Conservation (phyloP, 2,797 vertebrate species). For the Gambelia wislizenii region DNA sequence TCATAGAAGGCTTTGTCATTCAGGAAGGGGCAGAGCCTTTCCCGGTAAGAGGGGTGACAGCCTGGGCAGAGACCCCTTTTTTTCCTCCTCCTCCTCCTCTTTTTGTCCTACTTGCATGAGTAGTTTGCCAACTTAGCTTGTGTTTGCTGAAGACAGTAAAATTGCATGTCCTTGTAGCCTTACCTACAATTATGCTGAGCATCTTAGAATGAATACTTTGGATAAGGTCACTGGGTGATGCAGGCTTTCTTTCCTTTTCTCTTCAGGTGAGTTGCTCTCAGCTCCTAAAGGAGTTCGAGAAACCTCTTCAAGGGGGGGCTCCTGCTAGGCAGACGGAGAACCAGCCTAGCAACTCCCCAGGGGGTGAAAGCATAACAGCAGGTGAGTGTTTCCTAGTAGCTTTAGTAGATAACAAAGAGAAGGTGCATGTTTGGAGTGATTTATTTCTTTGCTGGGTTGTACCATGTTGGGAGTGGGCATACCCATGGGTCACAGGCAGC, state of each 20-base stretch:
- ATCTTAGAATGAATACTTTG: not conserved
- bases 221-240: not conserved
- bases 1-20: conserved; percentile 99
- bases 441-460: not conserved
- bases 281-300: conserved; percentile 82
- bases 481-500: too few relatives aligned
- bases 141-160: not conserved
- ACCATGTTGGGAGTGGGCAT: too few relatives aligned
- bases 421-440: not conserved
- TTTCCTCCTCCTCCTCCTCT: not conserved
- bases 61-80: not conserved
- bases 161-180: not conserved
- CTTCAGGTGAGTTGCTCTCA: conserved; percentile 82
- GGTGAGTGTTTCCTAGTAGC: conserved; percentile 68
- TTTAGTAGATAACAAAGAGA: too few relatives aligned
- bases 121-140: not conserved
- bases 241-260: conserved; percentile 22
- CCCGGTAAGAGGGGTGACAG: conserved; percentile 83
- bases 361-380: conserved; percentile 66
- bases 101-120: not conserved
- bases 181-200: not conserved
- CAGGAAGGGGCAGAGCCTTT: conserved; percentile 99
- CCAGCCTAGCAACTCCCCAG: conserved; percentile 72
- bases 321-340: conserved; percentile 73
- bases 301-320: conserved; percentile 73